A percentile compares a stretch with the other conserved stretches of the same genome.
These are phyloP conservation scores for Formicarius rufipectus DNA, from an alignment of 2,113 vertebrate species.

Conservation along the genomic window DNA sequence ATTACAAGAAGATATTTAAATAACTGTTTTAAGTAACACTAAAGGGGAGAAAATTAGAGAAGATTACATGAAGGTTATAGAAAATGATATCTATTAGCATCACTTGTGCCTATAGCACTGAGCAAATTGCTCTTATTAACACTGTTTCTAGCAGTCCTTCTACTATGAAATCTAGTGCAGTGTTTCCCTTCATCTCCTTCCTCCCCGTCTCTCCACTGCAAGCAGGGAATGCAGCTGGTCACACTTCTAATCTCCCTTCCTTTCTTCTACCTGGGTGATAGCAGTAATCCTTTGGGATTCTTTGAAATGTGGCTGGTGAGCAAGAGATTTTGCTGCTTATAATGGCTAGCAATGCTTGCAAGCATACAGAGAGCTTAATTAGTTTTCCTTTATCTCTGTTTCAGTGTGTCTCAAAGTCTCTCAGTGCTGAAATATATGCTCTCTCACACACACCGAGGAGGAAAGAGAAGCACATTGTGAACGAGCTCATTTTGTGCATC, in stretches of 20 bases:
- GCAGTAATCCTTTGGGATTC: not conserved
- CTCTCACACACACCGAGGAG: not conserved
- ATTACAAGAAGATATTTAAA: not conserved
- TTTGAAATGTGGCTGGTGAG: slow-evolving; percentile 2
- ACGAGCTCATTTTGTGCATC: slow-evolving; percentile 9
- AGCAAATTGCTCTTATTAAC: not conserved
- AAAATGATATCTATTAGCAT: not conserved
- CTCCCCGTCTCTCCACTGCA: not conserved
- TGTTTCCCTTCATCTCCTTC: not conserved
- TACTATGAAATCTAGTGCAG: not conserved
- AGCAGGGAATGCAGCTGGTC: not conserved
- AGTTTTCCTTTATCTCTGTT: slow-evolving; percentile 47
- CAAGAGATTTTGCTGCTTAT: slow-evolving; percentile 40
- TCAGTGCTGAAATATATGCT: slow-evolving; percentile 16
- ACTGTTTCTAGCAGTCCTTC: not conserved
- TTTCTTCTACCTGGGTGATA: not conserved
- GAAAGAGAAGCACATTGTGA: slow-evolving; percentile 2
- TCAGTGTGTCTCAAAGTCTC: not conserved
- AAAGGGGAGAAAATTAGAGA: not conserved
- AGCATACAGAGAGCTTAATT: slow-evolving; percentile 48
- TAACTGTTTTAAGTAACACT: not conserved
- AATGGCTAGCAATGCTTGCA: not conserved
- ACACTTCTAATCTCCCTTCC: not conserved
- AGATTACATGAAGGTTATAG: not conserved
- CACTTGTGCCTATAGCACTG: not conserved